Base-by-base conservation (phyloP, 2,797 vertebrate genomes). In the Neopelma chrysocephalum region DNA sequence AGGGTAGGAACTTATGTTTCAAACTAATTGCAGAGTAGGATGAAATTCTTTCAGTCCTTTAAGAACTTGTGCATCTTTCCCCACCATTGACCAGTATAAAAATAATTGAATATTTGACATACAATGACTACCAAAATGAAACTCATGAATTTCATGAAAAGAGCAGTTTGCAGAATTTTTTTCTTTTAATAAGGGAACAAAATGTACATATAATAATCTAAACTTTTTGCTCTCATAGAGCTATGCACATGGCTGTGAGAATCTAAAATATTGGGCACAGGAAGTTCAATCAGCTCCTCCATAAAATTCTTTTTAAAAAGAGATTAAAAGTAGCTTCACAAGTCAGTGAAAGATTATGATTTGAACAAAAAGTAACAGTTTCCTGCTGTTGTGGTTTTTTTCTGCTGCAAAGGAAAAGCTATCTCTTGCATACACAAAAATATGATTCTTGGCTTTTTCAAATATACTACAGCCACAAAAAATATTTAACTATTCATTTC, bases 401-500 rank as follows among this genome's bases (percentile, higher is more conserved):
- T 72, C 16, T 47, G 2, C 20, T 42, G 34, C 50, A 62, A 60
- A 58, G 12, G 10, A 58, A 34, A 76, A 34, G 10, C 23, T 34
- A 17, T 32, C 27, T 71, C 21, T 84, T 22, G 15, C 34, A 48
- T 21, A 29, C 42, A 64, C 23, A n/a, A 72, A 73, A 21, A 29
- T 22, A 66, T 2, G n/a, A 72, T 87, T 83, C n/a, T 47, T 8
- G 4, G 3, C 57, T 76, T 68, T 75, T 82, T 93, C 83, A 71
- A 91, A 80, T 23, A 6, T n/a, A 43, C 50, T 58, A 45, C 21
- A 51, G 12, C 5, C 51, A 83, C 50, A 82, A 71, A 91, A 38
- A 72, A 69, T 22, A 60, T 64, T 77, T 90, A 89, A 79, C 70
- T 48, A 62, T 42, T 85, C 64, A 65, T 77, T 92, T 89, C 51